Evolutionary conservation across 2,888 invertebrate species (phyloP).

Genomic region (Argynnis bischoffii): DNA sequence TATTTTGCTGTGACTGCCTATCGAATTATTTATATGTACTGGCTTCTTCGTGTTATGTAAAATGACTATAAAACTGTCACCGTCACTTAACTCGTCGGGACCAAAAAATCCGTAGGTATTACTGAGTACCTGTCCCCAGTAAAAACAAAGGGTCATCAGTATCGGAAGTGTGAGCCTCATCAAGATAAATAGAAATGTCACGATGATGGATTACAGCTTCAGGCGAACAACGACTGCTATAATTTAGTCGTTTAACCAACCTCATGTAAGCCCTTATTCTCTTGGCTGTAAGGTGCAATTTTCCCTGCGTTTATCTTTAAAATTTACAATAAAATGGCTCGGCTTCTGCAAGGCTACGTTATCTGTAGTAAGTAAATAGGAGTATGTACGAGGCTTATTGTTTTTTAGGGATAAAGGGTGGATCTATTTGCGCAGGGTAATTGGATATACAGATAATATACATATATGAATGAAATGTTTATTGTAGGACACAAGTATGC

Average conservation of each 20-base stretch:
- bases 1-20: neutral
- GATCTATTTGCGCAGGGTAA: conserved; percentile 43
- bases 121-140: conserved; percentile 38
- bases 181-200: conserved; percentile 80
- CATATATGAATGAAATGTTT: conserved; percentile 27
- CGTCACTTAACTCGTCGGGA: conserved; percentile 27
- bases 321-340: conserved; percentile 42
- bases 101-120: conserved; percentile 36
- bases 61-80: conserved; percentile 14
- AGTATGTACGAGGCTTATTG: conserved; percentile 51
- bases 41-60: neutral
- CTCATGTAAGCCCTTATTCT: conserved; percentile 40
- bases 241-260: conserved; percentile 47
- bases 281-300: conserved; percentile 47
- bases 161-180: conserved; percentile 73
- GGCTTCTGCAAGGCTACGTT: conserved; percentile 61
- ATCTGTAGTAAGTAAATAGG: conserved; percentile 62
- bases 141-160: conserved; percentile 70
- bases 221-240: conserved; percentile 51
- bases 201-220: conserved; percentile 74
- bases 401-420: conserved; percentile 45
- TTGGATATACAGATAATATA: conserved; percentile 42
- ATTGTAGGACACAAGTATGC: neutral
- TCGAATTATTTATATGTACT: too few species aligned
- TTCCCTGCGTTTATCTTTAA: conserved; percentile 38